Base-by-base conservation (phyloP, 2,888 invertebrate species). In the Luperina testacea region DNA sequence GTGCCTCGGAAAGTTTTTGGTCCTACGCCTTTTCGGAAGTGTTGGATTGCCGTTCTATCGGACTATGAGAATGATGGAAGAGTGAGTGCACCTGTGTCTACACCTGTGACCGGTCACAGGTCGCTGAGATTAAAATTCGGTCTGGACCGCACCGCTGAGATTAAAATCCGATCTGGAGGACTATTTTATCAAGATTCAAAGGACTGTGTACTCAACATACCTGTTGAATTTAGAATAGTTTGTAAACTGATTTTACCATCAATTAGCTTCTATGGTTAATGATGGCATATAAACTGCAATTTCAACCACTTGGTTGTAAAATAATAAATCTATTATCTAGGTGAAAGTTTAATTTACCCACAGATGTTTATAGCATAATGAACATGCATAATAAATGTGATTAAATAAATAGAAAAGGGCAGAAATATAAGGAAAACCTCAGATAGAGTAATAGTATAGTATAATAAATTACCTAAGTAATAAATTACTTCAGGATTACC, bases 271-370 rank as follows among this genome's bases (percentile, higher is more conserved):
- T 51, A 20, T 32, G 8, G 8, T 20, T 27, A n/a, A 38, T 48
- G 48, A 11, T 38, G 38, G 8, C 72, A 8, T 74, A 51, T 15
- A 38, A 42, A 74, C 15, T 20, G 13, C n/a, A 51, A 48, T 38
- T 48, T n/a, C 32, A 48, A 72, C 5, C 15, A 38, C 1, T 63
- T 59, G 1, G 32, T 72, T 38, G 24, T n/a, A 48, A 72, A 74
- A 32, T 45, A 38, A 20, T n/a, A 48, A 63, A 17, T 24, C 24
- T 64, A 1, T 59, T 59, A 45, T n/a, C 13, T 20, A 20, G 32
- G 45, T 8, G n/a, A 80, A 80, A 67, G n/a, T 68, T 45, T 24
- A 9, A 42, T 17, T 24, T 17, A 75, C 27, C 9, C 9, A 24
- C 7, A 5, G 15, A 42, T 72, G 17, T 48, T 70, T 48, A 72